Base-by-base conservation (phyloP, 2,888 invertebrate genomes). In the Dascillus cervinus region DNA sequence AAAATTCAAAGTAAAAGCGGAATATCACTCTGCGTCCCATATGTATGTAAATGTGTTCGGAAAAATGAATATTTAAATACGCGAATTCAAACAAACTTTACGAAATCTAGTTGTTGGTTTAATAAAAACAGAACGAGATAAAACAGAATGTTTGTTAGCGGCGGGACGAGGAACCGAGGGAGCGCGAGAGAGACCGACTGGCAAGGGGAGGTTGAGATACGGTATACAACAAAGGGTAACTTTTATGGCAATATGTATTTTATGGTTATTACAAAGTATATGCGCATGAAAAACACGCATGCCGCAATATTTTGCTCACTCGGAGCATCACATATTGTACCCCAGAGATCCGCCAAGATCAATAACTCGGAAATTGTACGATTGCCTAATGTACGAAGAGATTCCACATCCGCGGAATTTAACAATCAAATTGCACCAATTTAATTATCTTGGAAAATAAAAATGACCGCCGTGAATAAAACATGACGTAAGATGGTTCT, bases 1-100 rank as follows among this genome's bases (percentile, higher is more conserved):
- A 60, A 65, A 65, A 64, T 64, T 64, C 61, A 64, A 64, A 64
- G 62, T 61, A 60, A 62, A 64, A 57, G 63, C 62, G 52, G 59
- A 62, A 60, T 62, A 64, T 61, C 60, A 58, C 58, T 56, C 54
- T 50, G n/a, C n/a, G 53, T 53, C 60, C 60, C 64, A 64, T 65
- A 64, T 64, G 64, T 64, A 64, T 64, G 64, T 61, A 64, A 65
- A 65, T 64, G 54, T 51, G 52, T 50, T 48, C n/a, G n/a, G 55
- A 59, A 62, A 64, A 62, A 64, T 64, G 62, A 64, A 65, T 64
- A 65, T 64, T 64, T 64, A 64, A 64, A 62, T 61, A 60, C 53
- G 56, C 50, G 58, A 58, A 61, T 59, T 57, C 58, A 60, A 61
- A 61, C 60, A 62, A 62, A 60, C 58, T 62, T 63, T 54, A 51